Base-by-base conservation (phyloP, 2,113 vertebrate genomes). In the Triplophysa tibetana region DNA sequence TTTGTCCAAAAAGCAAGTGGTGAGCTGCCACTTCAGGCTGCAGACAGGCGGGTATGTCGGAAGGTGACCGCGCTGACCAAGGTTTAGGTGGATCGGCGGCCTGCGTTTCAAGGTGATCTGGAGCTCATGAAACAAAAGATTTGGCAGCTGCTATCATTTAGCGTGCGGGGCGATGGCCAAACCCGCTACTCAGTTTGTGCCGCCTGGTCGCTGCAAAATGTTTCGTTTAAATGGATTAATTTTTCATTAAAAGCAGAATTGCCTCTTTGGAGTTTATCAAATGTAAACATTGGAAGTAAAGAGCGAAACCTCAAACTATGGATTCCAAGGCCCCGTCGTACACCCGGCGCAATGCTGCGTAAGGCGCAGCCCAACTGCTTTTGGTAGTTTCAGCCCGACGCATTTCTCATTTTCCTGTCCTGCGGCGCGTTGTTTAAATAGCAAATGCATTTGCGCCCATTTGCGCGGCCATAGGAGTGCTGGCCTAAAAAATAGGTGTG, bases 101-200 rank as follows among this genome's bases (percentile, higher is more conserved):
- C 19, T 41, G 78, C 21, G 45, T 70, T 74, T 60, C 52, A 48
- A 21, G 56, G 85, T 76, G 82, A 52, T 79, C 70, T 61, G 13
- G 33, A 29, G 65, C 79, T 85, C 83, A 84, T 78, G 87, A 78
- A 89, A 90, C 79, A 69, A 76, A 79, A 89, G 67, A 41, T 79
- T 68, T 43, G n/a, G 33, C 79, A 87, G 84, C 87, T 90, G 90
- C 84, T 90, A 89, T 89, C 85, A 84, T 88, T 91, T 89, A 92
- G 83, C 79, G 77, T 81, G 19, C 45, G 75, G 66, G 41, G 68
- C 26, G 24, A 43, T 58, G 60, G 84, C 85, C 85, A 86, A 80
- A 79, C 82, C 76, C 74, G 7, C 9, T 3, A 69, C 82, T 86
- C 77, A 81, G 84, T 84, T 58, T 87, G 87, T 87, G 86, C 84